Percentiles rank a stretch among this genome's conserved stretches.
These are phyloP conservation scores for Dendrocopos noguchii DNA, from an alignment of 2,113 vertebrate species.

Conservation along the genomic window DNA sequence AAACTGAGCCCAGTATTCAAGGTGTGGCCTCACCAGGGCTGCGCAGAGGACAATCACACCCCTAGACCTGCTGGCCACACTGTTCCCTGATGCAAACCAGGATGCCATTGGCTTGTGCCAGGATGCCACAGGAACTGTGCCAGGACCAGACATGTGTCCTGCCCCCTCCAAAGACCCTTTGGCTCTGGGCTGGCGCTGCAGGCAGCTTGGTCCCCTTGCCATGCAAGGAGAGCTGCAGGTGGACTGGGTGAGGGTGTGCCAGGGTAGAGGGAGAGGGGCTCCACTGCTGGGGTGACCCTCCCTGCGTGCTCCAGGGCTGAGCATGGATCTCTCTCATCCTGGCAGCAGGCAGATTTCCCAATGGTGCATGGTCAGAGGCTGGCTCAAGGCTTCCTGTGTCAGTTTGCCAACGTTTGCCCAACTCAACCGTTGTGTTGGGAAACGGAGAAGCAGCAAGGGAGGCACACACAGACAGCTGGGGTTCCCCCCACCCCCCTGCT, in stretches of 20 bases:
- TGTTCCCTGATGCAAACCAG: too few relatives aligned
- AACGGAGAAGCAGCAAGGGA: background rate
- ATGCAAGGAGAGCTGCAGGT: background rate
- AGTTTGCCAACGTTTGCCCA: slow-evolving; percentile 32
- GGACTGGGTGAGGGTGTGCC: rapidly evolving
- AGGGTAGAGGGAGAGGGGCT: rapidly evolving
- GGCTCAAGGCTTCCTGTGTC: slow-evolving; percentile 28
- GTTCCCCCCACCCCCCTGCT: background rate
- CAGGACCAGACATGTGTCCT: rapidly evolving
- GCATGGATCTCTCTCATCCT: too few relatives aligned
- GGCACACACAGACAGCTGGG: rapidly evolving
- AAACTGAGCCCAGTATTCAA: too few relatives aligned
- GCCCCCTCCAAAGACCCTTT: rapidly evolving
- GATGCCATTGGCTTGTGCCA: too few relatives aligned
- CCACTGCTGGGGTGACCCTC: rapidly evolving
- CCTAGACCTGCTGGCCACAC: too few relatives aligned
- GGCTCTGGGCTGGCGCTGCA: background rate
- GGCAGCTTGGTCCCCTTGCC: background rate
- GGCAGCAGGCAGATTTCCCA: background rate
- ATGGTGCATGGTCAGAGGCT: background rate
- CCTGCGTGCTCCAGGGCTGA: rapidly evolving
- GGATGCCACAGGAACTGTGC: background rate
- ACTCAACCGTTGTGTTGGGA: background rate
- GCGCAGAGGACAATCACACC: too few relatives aligned
- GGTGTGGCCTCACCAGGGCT: too few relatives aligned